Base-by-base conservation (phyloP, 2,113 vertebrate species). In the Centrocercus urophasianus region DNA sequence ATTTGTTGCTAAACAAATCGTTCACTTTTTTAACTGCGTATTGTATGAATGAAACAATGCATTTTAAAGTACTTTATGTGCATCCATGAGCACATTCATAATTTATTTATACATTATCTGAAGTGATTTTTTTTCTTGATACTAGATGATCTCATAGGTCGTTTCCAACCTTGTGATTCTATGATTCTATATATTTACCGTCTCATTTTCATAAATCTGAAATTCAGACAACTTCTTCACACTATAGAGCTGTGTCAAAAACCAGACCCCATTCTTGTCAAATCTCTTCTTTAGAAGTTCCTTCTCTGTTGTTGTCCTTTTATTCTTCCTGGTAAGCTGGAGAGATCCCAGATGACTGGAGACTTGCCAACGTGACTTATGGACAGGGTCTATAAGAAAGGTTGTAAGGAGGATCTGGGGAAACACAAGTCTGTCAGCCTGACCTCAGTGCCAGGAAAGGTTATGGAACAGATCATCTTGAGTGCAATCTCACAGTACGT, bases 21-120 rank as follows among this genome's bases (percentile, higher is more conserved):
- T 93, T 90, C 15, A n/a, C 81, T 94, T 89, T 63, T 78, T 85
- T 73, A 91, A 47, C 36, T 59, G 15, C 73, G 42, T 57, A 27
- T 73, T 30, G 2, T 78, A n/a, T 45, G 43, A 86, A 67, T 70
- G 56, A 71, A 93, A 59, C 17, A 69, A 22, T 56, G 52, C 30
- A 24, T 78, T 86, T 83, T 70, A 27, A 86, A 82, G 50, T 19
- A 40, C 50, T 91, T 59, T 88, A 54, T 45, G 32, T 40, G 28
- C 6, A 6, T 73, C 50, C 25, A 5, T 27, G 61, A 27, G 10
- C 50, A 59, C 34, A 14, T 30, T 70, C 32, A n/a, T 4, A 30
- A 19, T 65, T 75, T 70, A 32, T 61, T 88, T 82, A n/a, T 42
- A 30, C 4, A 6, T 75, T 50, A 43, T 56, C 56, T 83, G 43